phyloP scores from a whole-genome alignment of 2,113 vertebrate species.

The Sebastes fasciatus region DNA sequence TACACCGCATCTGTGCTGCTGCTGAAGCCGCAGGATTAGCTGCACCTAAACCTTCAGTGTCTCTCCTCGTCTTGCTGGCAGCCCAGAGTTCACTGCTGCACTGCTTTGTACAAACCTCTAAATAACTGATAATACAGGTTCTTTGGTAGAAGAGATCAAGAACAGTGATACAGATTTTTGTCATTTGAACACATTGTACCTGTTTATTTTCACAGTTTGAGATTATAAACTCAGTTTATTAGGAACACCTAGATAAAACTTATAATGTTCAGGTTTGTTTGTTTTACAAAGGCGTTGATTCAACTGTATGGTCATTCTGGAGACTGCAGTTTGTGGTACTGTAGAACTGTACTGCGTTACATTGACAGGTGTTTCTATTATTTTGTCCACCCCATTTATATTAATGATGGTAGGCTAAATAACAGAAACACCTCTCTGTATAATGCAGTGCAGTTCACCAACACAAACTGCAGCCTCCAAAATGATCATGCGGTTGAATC shows the following conservation, averaged over 20 bases:
- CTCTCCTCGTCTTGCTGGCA: not conserved
- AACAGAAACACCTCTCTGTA: too few relatives aligned
- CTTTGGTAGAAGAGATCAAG: not conserved
- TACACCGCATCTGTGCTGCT: constrained; percentile 25
- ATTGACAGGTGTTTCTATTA: too few relatives aligned
- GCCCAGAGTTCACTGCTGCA: constrained; percentile 12
- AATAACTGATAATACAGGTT: constrained; percentile 36
- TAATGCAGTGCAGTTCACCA: too few relatives aligned
- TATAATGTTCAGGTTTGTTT: not conserved
- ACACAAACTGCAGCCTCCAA: too few relatives aligned
- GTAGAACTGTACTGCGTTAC: too few relatives aligned
- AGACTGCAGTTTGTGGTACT: too few relatives aligned
- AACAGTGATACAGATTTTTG: not conserved
- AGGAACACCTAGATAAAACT: not conserved
- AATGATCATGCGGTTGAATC: too few relatives aligned
- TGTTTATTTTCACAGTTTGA: not conserved
- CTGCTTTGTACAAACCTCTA: constrained; percentile 26
- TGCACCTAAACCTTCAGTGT: constrained; percentile 24
- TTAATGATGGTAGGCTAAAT: too few relatives aligned
- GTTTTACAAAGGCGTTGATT: too few relatives aligned
- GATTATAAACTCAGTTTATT: not conserved
- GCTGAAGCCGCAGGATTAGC: constrained; percentile 24
- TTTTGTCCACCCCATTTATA: too few relatives aligned
- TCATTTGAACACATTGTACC: not conserved
- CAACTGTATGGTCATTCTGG: too few relatives aligned